Percentiles rank a stretch among this genome's conserved stretches.
Evolutionary conservation across 2,888 invertebrate species (phyloP).

Genomic region (Leistus spinibarbis): DNA sequence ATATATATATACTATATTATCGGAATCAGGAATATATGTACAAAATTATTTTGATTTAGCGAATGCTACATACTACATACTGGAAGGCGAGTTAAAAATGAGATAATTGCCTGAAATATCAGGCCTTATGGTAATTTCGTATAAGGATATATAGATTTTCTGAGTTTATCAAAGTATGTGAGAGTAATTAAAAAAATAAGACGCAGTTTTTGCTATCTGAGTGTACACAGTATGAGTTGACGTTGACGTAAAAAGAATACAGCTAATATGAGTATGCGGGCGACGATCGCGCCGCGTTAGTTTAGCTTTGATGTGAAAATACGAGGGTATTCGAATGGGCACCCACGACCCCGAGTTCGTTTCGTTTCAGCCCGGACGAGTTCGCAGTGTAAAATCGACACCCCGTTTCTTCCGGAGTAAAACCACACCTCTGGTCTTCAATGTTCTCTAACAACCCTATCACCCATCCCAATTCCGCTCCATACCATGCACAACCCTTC

Average conservation of each 20-base stretch:
- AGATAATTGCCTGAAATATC: background rate
- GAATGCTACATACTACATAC: too few species aligned
- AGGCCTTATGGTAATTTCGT: background rate
- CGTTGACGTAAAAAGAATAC: background rate
- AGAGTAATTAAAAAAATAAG: background rate
- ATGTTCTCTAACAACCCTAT: background rate
- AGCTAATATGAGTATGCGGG: background rate
- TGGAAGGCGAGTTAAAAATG: background rate
- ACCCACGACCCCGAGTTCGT: background rate
- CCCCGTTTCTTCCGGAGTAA: background rate
- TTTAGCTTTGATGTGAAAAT: background rate
- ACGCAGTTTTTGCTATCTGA: background rate
- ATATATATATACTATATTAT: too few species aligned
- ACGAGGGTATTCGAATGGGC: background rate
- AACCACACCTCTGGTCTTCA: background rate
- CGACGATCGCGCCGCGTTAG: background rate
- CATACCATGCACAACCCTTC: background rate
- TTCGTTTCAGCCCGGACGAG: background rate
- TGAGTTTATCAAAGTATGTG: background rate
- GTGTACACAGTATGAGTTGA: background rate
- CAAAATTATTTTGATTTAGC: too few species aligned
- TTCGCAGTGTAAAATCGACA: background rate
- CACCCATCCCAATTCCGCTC: background rate
- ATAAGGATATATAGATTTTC: background rate
- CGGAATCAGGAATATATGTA: too few species aligned